These are phyloP conservation scores for Antedon bifida DNA, from an alignment of 35 echinoderm and acorn worm species.

Conservation along the genomic window DNA sequence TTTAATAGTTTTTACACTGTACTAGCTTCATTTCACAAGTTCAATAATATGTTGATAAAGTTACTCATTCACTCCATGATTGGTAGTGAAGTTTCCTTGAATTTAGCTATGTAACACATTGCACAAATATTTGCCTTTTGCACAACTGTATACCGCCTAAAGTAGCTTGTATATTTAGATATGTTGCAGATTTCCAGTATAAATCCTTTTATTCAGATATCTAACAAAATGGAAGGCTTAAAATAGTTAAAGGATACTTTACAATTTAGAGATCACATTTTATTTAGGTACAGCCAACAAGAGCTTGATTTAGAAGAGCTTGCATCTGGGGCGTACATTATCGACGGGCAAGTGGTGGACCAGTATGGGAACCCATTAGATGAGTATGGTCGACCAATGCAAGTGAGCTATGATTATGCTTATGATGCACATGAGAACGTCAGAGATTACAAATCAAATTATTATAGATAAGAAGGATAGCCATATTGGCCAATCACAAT, in stretches of 20 bases:
- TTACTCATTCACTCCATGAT: too few relatives aligned
- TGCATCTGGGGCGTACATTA: constrained; percentile 26
- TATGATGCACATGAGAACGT: constrained; percentile 14
- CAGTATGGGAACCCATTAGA: constrained; percentile 47
- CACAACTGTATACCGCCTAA: background rate
- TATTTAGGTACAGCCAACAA: constrained; percentile 35
- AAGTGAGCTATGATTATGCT: constrained; percentile 23
- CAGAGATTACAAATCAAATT: constrained; percentile 6
- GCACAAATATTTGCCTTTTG: too few relatives aligned
- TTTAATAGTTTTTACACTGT: too few relatives aligned
- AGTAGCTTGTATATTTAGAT: background rate
- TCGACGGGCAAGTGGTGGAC: constrained; percentile 38
- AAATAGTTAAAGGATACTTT: background rate
- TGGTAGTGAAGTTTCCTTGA: too few relatives aligned
- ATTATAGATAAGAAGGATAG: background rate
- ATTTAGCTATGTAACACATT: too few relatives aligned
- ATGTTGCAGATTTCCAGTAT: too few relatives aligned
- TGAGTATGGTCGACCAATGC: constrained; percentile 27
- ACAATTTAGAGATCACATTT: background rate
- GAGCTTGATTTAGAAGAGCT: constrained; percentile 19
- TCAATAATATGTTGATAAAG: too few relatives aligned
- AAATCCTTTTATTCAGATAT: too few relatives aligned
- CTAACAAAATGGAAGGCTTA: too few relatives aligned
- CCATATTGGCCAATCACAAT: background rate
- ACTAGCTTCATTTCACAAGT: too few relatives aligned